Conservation (phyloP, 1,140 invertebrate genomes). For the Apis florea region DNA sequence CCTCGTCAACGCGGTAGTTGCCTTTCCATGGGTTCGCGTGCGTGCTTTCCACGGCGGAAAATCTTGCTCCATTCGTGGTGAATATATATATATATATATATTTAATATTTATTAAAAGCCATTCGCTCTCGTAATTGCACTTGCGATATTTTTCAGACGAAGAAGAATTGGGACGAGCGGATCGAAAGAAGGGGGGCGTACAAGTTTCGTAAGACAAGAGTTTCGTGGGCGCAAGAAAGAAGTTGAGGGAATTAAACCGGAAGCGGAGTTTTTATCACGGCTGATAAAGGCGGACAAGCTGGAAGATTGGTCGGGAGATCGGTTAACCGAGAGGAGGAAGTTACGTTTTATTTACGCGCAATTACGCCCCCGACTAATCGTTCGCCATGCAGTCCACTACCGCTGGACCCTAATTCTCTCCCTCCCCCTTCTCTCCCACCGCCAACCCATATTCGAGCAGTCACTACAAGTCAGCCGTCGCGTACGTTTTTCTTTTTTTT, state of each 20-base stretch:
- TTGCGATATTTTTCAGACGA: too few species aligned
- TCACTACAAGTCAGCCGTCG: slow-evolving; percentile 43
- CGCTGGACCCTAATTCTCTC: slow-evolving; percentile 25
- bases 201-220: too few species aligned
- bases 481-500: slow-evolving; percentile 7
- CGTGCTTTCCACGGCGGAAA: too few species aligned
- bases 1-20: too few species aligned
- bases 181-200: too few species aligned
- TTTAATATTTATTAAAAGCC: too few species aligned
- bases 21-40: too few species aligned
- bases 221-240: background rate
- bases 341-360: slow-evolving; percentile 63
- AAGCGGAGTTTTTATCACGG: slow-evolving; percentile 3
- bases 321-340: slow-evolving; percentile 36
- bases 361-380: slow-evolving; percentile 65
- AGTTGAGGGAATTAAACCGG: background rate
- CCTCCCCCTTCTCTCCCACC: background rate
- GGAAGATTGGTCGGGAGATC: slow-evolving; percentile 22
- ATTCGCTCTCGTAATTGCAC: too few species aligned
- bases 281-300: slow-evolving; percentile 5
- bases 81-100: too few species aligned
- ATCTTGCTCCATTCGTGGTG: too few species aligned
- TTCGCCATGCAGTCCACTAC: slow-evolving; percentile 8
- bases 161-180: too few species aligned
- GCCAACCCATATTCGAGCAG: slow-evolving; percentile 36